phyloP scores from a whole-genome alignment of 1,140 invertebrate genomes.

The Aphis craccivora region DNA sequence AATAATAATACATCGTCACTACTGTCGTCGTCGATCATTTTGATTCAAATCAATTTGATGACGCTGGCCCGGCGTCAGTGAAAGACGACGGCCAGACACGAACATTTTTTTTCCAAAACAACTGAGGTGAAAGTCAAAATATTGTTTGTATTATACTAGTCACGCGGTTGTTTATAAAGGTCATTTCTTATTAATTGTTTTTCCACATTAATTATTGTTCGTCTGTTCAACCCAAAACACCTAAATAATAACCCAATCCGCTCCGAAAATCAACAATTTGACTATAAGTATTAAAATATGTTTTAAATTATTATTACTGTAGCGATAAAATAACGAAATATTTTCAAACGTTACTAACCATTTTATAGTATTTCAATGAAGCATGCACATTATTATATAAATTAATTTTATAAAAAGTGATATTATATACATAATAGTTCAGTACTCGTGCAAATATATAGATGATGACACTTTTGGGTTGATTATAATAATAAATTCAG shows the following conservation, averaged over 20 bases:
- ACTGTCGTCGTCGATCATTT: neutral
- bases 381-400: neutral
- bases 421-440: neutral
- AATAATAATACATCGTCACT: neutral
- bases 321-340: neutral
- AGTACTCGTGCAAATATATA: neutral
- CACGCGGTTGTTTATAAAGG: neutral
- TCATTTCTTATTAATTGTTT: neutral
- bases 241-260: neutral
- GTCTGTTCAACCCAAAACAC: neutral
- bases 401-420: too few species aligned
- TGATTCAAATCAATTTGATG: neutral
- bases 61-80: neutral
- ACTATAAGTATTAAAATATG: neutral
- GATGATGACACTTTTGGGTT: constrained; percentile 4
- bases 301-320: neutral
- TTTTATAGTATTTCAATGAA: neutral
- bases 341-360: neutral
- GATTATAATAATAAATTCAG: neutral
- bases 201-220: neutral
- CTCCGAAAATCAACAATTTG: neutral
- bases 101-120: constrained; percentile 3
- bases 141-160: neutral
- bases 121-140: constrained; percentile 40
- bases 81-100: neutral